Evolutionary conservation across 1,140 invertebrate species (phyloP).

Genomic region (Uloborus diversus): DNA sequence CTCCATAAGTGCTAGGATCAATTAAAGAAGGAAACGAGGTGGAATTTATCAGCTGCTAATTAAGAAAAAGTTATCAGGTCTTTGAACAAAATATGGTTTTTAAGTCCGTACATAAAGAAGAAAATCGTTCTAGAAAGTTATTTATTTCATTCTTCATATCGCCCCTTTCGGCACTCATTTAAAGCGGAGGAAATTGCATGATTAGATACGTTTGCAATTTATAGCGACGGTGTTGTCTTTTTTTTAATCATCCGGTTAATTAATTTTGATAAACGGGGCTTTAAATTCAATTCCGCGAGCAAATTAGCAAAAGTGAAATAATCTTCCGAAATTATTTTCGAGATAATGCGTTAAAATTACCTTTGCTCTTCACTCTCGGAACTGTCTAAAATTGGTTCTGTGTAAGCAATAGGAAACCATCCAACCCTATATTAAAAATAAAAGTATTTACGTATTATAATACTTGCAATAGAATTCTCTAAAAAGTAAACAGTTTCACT

Average conservation of each 20-base stretch:
- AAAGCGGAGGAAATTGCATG: too few species aligned
- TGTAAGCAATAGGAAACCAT: slow-evolving; percentile 94
- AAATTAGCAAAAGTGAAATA: too few species aligned
- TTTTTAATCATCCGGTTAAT: too few species aligned
- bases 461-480: too few species aligned
- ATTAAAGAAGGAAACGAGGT: slow-evolving; percentile 10
- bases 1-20: slow-evolving; percentile 4
- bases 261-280: too few species aligned
- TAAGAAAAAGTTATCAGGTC: neutral
- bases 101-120: neutral
- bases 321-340: neutral
- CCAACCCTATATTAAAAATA: slow-evolving; percentile 72
- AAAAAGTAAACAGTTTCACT: too few species aligned
- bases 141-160: too few species aligned
- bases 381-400: slow-evolving; percentile 70
- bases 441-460: neutral
- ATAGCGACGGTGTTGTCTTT: too few species aligned
- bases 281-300: too few species aligned
- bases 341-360: neutral
- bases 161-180: too few species aligned
- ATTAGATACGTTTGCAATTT: too few species aligned
- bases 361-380: slow-evolving; percentile 50
- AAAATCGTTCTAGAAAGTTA: neutral
- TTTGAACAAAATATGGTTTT: neutral
- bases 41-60: slow-evolving; percentile 23